Conservation (phyloP, 2,113 vertebrate species). For the Tylochromis polylepis region DNA sequence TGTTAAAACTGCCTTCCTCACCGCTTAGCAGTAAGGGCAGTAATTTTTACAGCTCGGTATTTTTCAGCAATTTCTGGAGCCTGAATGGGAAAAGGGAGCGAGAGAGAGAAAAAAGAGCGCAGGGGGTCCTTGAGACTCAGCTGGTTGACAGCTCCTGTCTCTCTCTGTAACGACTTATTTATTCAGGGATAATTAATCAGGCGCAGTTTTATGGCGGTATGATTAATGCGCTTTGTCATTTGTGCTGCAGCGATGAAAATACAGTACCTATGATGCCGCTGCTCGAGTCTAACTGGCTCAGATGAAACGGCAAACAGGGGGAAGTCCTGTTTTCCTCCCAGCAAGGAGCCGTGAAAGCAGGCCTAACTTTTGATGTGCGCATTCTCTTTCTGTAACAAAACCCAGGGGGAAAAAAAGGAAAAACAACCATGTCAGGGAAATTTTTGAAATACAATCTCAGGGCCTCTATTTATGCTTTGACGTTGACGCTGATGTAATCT, state of each 20-base stretch:
- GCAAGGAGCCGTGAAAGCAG: not conserved
- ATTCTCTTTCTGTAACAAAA: not conserved
- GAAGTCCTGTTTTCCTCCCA: not conserved
- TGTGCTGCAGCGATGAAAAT: slow-evolving; percentile 13
- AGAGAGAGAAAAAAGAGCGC: not conserved
- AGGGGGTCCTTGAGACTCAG: slow-evolving; percentile 43
- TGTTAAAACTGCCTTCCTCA: slow-evolving; percentile 28
- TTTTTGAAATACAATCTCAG: not conserved
- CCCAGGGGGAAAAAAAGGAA: not conserved
- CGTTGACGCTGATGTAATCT: not conserved
- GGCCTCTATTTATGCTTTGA: not conserved
- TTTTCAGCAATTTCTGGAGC: not conserved
- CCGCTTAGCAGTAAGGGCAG: not conserved
- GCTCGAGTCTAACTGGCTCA: not conserved
- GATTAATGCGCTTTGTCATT: slow-evolving; percentile 71
- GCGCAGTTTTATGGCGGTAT: slow-evolving; percentile 53
- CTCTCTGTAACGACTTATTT: slow-evolving; percentile 71
- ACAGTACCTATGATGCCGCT: not conserved
- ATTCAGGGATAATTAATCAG: slow-evolving; percentile 72
- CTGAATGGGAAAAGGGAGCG: not conserved
- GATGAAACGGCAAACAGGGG: not conserved
- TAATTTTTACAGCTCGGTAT: slow-evolving; percentile 1
- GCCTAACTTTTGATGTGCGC: not conserved
- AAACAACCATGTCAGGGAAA: not conserved
- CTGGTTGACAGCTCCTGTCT: slow-evolving; percentile 65